Percentiles rank a stretch among this genome's conserved stretches.
Conservation (phyloP, 2,113 vertebrate genomes). For the Barnardius zonarius region DNA sequence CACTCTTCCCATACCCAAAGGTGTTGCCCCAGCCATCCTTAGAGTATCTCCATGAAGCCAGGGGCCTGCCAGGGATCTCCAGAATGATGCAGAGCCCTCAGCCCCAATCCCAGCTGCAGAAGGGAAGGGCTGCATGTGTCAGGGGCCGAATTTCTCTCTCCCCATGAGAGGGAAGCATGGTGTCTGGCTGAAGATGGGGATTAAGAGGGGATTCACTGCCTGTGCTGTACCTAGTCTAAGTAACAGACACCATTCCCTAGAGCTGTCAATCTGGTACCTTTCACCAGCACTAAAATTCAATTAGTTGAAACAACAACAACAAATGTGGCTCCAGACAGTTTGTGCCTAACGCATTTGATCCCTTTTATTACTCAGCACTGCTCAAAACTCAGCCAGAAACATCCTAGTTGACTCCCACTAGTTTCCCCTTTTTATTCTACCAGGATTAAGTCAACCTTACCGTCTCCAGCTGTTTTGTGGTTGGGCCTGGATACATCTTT, state of each 20-base stretch:
- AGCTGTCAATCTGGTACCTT: constrained; percentile 52
- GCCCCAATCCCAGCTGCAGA: not conserved
- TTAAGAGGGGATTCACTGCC: not conserved
- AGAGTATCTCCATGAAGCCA: not conserved
- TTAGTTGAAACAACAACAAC: constrained; percentile 63
- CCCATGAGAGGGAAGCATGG: not conserved
- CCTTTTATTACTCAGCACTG: constrained; percentile 45
- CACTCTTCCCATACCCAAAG: not conserved
- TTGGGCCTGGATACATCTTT: constrained; percentile 57
- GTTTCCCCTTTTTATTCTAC: constrained; percentile 40
- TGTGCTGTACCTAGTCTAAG: constrained; percentile 17
- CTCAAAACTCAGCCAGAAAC: constrained; percentile 38
- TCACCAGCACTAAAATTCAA: constrained; percentile 58
- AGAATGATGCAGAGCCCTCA: not conserved
- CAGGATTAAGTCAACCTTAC: constrained; percentile 50
- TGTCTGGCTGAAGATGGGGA: constrained; percentile 2
- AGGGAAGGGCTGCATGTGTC: not conserved
- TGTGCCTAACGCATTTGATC: constrained; percentile 44
- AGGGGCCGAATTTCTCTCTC: not conserved
- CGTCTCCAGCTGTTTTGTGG: constrained; percentile 65
- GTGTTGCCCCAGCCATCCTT: not conserved
- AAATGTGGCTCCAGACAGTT: constrained; percentile 46
- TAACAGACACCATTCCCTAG: constrained; percentile 3
- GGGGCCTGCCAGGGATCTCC: not conserved
- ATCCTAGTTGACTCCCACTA: constrained; percentile 52